phyloP scores from a whole-genome alignment of 2,888 invertebrate genomes.

The Cylindroiulus punctatus region DNA sequence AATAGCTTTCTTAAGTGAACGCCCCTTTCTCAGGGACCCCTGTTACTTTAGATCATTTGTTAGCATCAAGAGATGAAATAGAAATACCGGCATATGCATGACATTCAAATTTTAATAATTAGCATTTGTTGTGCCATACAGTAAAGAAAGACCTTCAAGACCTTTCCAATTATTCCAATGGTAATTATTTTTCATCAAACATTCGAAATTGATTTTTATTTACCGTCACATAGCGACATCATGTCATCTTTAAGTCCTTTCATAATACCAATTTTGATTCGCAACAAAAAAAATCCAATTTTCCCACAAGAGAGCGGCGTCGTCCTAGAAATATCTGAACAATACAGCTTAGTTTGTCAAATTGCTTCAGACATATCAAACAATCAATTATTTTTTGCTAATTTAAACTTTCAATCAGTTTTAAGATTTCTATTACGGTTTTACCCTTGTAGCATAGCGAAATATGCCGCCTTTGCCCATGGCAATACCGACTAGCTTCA shows the following conservation, averaged over 20 bases:
- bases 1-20: too few relatives aligned
- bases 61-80: too few relatives aligned
- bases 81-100: not conserved
- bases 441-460: too few relatives aligned
- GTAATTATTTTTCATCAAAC: not conserved
- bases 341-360: not conserved
- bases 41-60: too few relatives aligned
- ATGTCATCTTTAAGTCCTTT: not conserved
- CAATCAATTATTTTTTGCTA: not conserved
- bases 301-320: not conserved
- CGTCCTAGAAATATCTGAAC: not conserved
- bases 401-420: too few relatives aligned
- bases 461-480: too few relatives aligned
- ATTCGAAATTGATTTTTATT: not conserved
- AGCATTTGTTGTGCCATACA: too few relatives aligned
- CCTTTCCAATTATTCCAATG: too few relatives aligned
- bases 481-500: too few relatives aligned
- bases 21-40: too few relatives aligned
- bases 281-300: not conserved
- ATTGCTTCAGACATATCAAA: not conserved
- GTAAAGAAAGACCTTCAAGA: too few relatives aligned
- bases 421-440: too few relatives aligned
- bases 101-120: not conserved
- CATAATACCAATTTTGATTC: not conserved
- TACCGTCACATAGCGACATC: not conserved